These are phyloP conservation scores for Hapalemur alaotrensis DNA, from an alignment of 2,797 vertebrate species.

Conservation along the genomic window DNA sequence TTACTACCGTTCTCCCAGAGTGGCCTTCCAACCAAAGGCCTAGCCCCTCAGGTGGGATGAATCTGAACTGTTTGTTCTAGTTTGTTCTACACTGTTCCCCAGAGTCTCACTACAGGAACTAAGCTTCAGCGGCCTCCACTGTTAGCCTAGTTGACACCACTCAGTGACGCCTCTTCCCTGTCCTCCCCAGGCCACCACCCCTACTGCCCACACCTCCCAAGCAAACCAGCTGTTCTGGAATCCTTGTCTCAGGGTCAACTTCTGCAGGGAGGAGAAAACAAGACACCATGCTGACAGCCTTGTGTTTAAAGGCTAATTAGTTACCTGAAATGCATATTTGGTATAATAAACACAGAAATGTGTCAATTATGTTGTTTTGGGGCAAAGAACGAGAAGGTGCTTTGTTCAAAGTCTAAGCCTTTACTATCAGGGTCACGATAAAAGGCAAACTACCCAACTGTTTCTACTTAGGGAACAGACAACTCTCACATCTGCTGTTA, in stretches of 20 bases:
- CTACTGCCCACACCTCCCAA: neutral
- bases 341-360: neutral
- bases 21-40: neutral
- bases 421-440: neutral
- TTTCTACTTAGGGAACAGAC: slow-evolving; percentile 23
- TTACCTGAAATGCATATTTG: neutral
- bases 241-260: neutral
- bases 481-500: slow-evolving; percentile 1
- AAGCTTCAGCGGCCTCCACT: neutral
- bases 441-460: neutral
- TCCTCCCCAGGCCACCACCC: neutral
- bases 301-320: neutral
- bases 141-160: neutral
- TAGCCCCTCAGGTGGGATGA: neutral
- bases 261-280: neutral
- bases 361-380: neutral
- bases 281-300: neutral
- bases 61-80: neutral
- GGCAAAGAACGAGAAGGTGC: neutral
- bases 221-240: neutral
- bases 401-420: neutral
- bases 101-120: neutral
- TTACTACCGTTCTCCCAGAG: no score
- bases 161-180: neutral
- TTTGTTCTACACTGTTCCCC: neutral